Conservation (phyloP, 2,113 vertebrate genomes). For the Ariopsis seemanni region DNA sequence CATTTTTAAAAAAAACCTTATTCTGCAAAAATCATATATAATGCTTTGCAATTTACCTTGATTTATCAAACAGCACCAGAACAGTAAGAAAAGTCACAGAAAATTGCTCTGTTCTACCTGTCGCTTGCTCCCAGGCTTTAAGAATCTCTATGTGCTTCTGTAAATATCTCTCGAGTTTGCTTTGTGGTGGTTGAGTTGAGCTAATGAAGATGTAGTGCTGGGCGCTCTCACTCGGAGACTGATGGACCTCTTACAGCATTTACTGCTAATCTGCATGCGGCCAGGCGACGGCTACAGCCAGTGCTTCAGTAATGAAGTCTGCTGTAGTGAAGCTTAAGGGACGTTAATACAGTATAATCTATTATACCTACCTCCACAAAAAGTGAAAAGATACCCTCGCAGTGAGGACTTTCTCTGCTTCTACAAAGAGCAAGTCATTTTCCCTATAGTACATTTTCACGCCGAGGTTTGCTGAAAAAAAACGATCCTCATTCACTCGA, state of each 20-base stretch:
- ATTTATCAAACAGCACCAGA: background rate
- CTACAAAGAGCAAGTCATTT: background rate
- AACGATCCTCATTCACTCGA: background rate
- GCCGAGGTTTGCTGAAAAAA: background rate
- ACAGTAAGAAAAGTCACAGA: background rate
- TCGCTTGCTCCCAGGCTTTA: background rate
- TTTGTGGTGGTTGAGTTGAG: background rate
- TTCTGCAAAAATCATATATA: background rate
- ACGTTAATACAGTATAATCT: slow-evolving; percentile 9
- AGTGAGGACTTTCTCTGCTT: background rate
- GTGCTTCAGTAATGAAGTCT: slow-evolving; percentile 4
- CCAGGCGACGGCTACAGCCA: slow-evolving; percentile 6
- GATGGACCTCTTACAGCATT: slow-evolving; percentile 10
- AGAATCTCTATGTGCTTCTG: background rate
- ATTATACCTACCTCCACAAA: background rate
- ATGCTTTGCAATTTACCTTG: background rate
- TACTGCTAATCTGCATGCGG: slow-evolving; percentile 22
- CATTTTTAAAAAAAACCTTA: slow-evolving; percentile 11
- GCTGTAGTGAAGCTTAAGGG: slow-evolving; percentile 13
- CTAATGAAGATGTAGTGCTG: slow-evolving; percentile 22
- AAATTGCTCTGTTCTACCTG: slow-evolving; percentile 17
- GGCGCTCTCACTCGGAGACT: background rate
- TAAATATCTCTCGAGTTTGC: slow-evolving; percentile 4
- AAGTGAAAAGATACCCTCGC: background rate
- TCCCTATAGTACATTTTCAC: background rate